Evolutionary conservation across 2,888 invertebrate genomes (phyloP).

Genomic region (Trisateles emortualis): DNA sequence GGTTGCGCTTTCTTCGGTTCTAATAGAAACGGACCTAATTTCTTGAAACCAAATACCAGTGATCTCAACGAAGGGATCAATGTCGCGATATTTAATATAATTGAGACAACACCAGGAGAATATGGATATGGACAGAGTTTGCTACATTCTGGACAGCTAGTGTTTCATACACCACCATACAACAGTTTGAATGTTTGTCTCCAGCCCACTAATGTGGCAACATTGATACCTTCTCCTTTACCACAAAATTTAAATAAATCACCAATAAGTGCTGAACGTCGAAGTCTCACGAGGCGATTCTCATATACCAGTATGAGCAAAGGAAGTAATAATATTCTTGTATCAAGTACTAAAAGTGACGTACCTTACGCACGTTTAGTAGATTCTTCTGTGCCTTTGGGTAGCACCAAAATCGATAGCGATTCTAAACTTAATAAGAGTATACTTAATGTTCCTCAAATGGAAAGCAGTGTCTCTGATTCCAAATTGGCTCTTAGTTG

Average conservation of each 20-base stretch:
- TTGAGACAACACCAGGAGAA: conserved; percentile 92
- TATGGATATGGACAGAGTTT: conserved; percentile 98
- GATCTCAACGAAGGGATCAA: conserved; percentile 94
- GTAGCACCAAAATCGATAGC: conserved; percentile 89
- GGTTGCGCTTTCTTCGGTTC: conserved; percentile 98
- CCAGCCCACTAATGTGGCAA: conserved; percentile 87
- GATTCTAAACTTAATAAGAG: conserved; percentile 89
- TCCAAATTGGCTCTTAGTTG: conserved; percentile 94
- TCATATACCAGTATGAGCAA: conserved; percentile 82
- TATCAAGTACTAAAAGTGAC: conserved; percentile 86
- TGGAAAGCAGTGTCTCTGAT: conserved; percentile 94
- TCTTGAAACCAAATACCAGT: conserved; percentile 94
- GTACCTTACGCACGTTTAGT: conserved; percentile 94
- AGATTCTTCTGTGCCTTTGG: conserved; percentile 88
- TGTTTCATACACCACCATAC: conserved; percentile 96
- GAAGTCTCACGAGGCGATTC: conserved; percentile 80
- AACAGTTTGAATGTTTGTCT: conserved; percentile 92
- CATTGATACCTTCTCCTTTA: conserved; percentile 77
- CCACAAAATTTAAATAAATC: conserved; percentile 77
- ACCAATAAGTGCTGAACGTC: conserved; percentile 73
- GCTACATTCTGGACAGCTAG: conserved; percentile 93
- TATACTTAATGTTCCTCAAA: conserved; percentile 85
- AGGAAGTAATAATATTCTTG: conserved; percentile 76
- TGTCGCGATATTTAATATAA: conserved; percentile 91
- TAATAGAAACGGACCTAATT: conserved; percentile 95